Percentiles rank a stretch among this genome's conserved stretches.
phyloP scores from a whole-genome alignment of 2,113 vertebrate genomes.

The Lasiurus borealis region DNA sequence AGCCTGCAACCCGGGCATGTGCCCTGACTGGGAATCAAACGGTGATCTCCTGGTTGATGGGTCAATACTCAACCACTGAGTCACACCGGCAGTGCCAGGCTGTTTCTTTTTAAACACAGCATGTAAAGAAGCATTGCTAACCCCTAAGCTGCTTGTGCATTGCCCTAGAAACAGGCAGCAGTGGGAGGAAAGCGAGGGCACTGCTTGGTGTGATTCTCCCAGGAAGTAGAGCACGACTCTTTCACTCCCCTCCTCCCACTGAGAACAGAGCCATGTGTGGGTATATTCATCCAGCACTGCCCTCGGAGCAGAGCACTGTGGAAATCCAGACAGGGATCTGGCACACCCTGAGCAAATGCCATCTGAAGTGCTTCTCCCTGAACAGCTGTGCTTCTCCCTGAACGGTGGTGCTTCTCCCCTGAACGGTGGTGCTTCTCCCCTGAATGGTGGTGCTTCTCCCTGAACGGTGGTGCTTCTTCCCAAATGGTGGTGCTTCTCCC shows the following conservation, averaged over 20 bases:
- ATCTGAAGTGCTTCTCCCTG: not conserved
- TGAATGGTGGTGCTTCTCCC: too few relatives aligned
- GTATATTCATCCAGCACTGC: fast-evolving
- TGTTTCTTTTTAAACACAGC: not conserved
- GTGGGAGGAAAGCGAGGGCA: not conserved
- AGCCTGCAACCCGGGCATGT: too few relatives aligned
- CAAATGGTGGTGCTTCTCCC: not conserved
- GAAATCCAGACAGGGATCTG: not conserved
- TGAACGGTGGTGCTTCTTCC: too few relatives aligned
- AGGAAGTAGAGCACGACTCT: fast-evolving
- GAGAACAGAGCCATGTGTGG: not conserved
- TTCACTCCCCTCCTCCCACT: not conserved
- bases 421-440: too few relatives aligned
- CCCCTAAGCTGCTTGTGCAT: not conserved
- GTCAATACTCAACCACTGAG: too few relatives aligned
- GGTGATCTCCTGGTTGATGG: too few relatives aligned
- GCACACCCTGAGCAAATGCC: fast-evolving
- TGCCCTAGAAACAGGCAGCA: not conserved
- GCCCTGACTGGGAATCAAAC: too few relatives aligned
- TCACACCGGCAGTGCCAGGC: too few relatives aligned
- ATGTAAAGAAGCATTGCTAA: not conserved
- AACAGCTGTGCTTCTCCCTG: not conserved
- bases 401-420: too few relatives aligned
- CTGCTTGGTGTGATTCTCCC: not conserved
- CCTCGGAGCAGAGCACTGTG: not conserved